phyloP scores from a whole-genome alignment of 2,113 vertebrate species.

The Dicaeum eximium region DNA sequence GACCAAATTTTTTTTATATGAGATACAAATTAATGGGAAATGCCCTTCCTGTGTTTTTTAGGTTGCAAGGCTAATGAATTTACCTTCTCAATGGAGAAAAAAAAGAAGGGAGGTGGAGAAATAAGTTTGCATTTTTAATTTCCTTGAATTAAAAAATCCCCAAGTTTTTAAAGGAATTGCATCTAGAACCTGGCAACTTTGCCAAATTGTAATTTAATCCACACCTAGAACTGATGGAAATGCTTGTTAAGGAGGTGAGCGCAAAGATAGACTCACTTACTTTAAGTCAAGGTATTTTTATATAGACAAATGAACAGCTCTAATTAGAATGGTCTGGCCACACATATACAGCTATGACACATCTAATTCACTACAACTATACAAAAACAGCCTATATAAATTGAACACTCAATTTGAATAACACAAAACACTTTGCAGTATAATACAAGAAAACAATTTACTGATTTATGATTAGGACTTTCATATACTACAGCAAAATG shows the following conservation, averaged over 20 bases:
- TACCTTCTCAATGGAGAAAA: background rate
- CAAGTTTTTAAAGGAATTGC: background rate
- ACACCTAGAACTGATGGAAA: background rate
- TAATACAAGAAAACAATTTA: background rate
- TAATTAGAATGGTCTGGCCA: background rate
- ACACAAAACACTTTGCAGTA: background rate
- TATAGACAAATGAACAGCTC: background rate
- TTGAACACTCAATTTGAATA: background rate
- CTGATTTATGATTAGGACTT: background rate
- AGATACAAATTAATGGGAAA: constrained; percentile 44
- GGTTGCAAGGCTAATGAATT: background rate
- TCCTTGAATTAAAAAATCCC: background rate
- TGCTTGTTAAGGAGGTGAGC: background rate
- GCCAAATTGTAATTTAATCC: background rate
- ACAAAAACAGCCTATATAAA: background rate
- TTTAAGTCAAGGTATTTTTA: background rate
- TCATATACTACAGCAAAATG: background rate
- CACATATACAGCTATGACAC: background rate
- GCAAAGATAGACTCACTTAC: background rate
- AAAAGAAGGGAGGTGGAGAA: background rate
- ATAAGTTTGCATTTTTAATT: background rate
- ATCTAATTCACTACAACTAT: background rate
- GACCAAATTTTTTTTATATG: constrained; percentile 25
- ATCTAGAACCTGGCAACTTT: background rate
- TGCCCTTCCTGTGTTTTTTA: constrained; percentile 41